phyloP scores from a whole-genome alignment of 2,113 vertebrate species.

The Asarcornis scutulata region DNA sequence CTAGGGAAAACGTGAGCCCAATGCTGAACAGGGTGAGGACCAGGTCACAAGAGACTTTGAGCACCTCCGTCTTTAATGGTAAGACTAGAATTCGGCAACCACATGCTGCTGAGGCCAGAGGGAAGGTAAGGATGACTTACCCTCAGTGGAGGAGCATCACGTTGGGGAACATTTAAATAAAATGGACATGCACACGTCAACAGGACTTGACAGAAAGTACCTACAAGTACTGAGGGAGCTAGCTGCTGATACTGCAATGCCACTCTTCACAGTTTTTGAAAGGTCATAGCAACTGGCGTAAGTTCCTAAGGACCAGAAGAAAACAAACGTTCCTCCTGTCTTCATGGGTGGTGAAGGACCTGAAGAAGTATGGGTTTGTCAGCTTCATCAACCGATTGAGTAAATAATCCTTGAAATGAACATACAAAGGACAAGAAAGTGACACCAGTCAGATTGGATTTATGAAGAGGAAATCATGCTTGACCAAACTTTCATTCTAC shows the following conservation, averaged over 20 bases:
- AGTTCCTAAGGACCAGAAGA: background rate
- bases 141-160: background rate
- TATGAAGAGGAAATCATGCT: background rate
- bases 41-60: background rate
- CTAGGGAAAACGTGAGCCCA: background rate
- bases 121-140: background rate
- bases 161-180: background rate
- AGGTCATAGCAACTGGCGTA: background rate
- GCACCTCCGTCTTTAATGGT: background rate
- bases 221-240: background rate
- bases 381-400: background rate
- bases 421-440: background rate
- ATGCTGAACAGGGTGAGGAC: background rate
- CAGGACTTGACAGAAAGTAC: background rate
- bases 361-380: background rate
- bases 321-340: background rate
- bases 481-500: background rate
- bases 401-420: background rate
- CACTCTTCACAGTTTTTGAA: background rate
- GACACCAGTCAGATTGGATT: background rate
- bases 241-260: background rate
- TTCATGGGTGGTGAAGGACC: background rate
- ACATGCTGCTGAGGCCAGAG: background rate
- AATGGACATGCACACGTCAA: background rate
- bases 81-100: background rate